Evolutionary conservation across 2,797 vertebrate species (phyloP).

Genomic region (Melanotaenia pygmaea): DNA sequence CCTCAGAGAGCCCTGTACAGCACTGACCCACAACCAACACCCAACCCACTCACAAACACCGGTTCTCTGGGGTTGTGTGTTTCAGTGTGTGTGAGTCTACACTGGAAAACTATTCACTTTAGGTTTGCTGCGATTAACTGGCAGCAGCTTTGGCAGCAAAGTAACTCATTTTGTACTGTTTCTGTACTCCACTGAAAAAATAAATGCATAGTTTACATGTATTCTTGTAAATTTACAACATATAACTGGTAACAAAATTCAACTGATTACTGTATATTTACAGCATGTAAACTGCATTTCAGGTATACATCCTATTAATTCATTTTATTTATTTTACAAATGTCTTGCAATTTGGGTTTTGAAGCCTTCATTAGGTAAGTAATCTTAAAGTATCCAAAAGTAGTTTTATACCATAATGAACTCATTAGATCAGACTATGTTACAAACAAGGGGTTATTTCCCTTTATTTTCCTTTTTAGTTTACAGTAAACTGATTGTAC

Average conservation of each 20-base stretch:
- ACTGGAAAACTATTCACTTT: background rate
- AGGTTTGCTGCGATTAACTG: background rate
- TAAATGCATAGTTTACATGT: background rate
- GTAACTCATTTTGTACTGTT: background rate
- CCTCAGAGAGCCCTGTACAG: constrained; percentile 60
- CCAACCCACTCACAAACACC: constrained; percentile 50
- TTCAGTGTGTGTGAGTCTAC: constrained; percentile 1
- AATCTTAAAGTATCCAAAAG: background rate
- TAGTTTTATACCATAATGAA: no score
- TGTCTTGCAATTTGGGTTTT: background rate
- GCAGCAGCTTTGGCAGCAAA: background rate
- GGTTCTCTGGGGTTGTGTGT: constrained; percentile 21
- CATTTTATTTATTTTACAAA: background rate
- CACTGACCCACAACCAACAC: constrained; percentile 60
- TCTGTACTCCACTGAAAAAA: background rate
- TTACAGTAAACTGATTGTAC: background rate
- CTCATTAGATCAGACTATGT: no score
- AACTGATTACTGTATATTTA: no score
- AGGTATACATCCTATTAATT: no score
- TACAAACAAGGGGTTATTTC: no score
- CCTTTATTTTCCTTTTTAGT: no score
- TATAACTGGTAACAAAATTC: no score
- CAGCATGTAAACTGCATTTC: no score
- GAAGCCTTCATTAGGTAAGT: background rate
- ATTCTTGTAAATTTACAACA: no score